Percentiles rank a stretch among this genome's conserved stretches.
Evolutionary conservation across 2,113 vertebrate genomes (phyloP).

Genomic region (Thamnophis sirtalis): DNA sequence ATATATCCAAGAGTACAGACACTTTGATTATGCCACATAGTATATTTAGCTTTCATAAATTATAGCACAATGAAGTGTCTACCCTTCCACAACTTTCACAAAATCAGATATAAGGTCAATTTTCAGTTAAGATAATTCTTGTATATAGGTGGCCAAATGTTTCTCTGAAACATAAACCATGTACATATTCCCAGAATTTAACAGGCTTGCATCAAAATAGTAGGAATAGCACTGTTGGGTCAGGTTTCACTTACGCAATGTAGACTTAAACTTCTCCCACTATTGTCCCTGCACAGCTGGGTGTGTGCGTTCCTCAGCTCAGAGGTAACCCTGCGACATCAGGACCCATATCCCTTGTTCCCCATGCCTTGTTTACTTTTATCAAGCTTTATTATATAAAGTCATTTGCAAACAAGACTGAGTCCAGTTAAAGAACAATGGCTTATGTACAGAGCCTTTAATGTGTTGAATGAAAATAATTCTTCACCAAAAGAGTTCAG

Average conservation of each 20-base stretch:
- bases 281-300: neutral
- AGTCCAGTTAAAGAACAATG: neutral
- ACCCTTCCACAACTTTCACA: neutral
- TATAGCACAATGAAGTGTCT: neutral
- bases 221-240: neutral
- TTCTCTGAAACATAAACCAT: neutral
- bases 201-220: neutral
- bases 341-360: neutral
- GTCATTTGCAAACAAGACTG: neutral
- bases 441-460: conserved; percentile 2
- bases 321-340: neutral
- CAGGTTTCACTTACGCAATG: neutral
- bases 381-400: neutral
- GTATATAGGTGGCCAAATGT: neutral
- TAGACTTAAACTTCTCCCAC: neutral
- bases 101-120: neutral
- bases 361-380: neutral
- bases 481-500: neutral
- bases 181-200: neutral
- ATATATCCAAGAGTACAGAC: neutral
- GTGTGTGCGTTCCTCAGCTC: neutral
- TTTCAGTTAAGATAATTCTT: neutral
- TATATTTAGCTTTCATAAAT: neutral
- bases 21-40: neutral
- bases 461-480: neutral